A percentile compares a stretch with the other conserved stretches of the same genome.
phyloP scores from a whole-genome alignment of 2,113 vertebrate genomes.

The Thamnophis sirtalis region DNA sequence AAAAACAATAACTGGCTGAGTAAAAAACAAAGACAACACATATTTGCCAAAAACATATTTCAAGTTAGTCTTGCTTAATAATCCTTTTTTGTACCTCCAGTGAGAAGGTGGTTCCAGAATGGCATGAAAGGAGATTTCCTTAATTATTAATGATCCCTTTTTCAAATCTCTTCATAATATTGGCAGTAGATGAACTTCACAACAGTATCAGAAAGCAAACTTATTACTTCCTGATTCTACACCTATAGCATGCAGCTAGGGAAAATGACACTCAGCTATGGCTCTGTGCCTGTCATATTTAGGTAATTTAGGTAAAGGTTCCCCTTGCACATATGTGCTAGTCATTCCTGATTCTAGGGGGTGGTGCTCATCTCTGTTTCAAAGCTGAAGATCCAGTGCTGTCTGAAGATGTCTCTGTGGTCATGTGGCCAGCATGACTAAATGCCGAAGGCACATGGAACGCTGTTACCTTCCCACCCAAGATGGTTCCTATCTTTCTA shows the following conservation, averaged over 20 bases:
- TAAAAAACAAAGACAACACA: not conserved
- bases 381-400: too few species aligned
- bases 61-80: not conserved
- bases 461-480: too few species aligned
- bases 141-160: not conserved
- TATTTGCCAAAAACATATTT: not conserved
- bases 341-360: too few species aligned
- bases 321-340: too few species aligned
- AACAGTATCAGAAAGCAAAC: not conserved
- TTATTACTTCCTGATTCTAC: not conserved
- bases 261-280: not conserved
- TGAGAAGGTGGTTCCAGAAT: not conserved
- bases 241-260: not conserved
- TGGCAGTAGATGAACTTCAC: not conserved
- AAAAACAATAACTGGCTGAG: not conserved
- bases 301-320: not conserved
- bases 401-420: too few species aligned
- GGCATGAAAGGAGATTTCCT: not conserved
- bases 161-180: not conserved
- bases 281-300: not conserved
- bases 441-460: too few species aligned
- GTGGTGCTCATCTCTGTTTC: too few species aligned
- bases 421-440: too few species aligned
- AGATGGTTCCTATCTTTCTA: too few species aligned
- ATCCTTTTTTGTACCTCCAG: not conserved